Evolutionary conservation across 2,888 invertebrate species (phyloP).

Genomic region (Onchidella celtica): DNA sequence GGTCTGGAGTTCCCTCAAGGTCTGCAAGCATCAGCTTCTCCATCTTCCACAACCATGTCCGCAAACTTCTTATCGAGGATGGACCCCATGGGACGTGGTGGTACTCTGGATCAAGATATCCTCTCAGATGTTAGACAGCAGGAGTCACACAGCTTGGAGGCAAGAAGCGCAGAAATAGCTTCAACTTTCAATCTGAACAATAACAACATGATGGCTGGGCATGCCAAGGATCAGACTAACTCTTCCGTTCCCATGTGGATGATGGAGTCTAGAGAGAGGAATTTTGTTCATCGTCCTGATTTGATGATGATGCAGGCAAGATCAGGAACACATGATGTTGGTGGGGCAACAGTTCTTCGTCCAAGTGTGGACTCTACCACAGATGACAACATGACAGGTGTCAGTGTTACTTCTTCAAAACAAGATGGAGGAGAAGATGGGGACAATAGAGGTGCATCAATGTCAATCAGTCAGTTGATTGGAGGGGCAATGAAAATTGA

Average conservation of each 20-base stretch:
- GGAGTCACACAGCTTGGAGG: background rate
- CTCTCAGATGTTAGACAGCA: background rate
- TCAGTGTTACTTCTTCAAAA: conserved; percentile 7
- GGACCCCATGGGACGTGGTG: background rate
- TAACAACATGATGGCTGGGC: background rate
- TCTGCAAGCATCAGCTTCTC: conserved; percentile 3
- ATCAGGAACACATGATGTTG: background rate
- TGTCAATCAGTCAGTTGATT: conserved; percentile 54
- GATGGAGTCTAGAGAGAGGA: background rate
- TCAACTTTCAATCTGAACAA: background rate
- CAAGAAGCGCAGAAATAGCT: background rate
- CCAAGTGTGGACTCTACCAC: conserved; percentile 8
- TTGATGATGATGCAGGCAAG: background rate
- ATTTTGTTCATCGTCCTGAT: conserved; percentile 17
- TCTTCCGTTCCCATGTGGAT: conserved; percentile 12
- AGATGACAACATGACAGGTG: background rate
- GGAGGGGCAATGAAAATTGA: conserved; percentile 54
- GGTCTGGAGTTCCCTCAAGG: background rate
- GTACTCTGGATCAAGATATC: background rate
- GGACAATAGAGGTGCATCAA: background rate
- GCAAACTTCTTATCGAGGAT: conserved; percentile 10
- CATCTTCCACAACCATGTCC: background rate
- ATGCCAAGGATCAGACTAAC: background rate
- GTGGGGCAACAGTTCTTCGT: background rate
- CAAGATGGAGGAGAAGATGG: background rate